phyloP scores from a whole-genome alignment of 2,888 invertebrate species.

The Drosophila borealis region DNA sequence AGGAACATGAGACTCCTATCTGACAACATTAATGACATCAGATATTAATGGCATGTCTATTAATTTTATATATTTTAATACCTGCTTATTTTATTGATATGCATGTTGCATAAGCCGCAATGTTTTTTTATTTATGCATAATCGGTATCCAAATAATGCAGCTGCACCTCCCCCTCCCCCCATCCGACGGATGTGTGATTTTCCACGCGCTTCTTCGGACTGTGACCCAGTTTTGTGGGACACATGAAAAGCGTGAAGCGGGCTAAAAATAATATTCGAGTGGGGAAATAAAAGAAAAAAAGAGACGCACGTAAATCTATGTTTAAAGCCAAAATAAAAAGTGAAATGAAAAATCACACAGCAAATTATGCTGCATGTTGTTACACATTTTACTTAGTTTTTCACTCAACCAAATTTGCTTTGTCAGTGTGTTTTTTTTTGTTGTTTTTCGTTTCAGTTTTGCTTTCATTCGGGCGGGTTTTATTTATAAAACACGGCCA shows the following conservation, averaged over 20 bases:
- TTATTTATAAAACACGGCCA: slow-evolving; percentile 41
- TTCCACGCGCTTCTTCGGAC: slow-evolving; percentile 33
- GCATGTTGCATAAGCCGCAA: not conserved
- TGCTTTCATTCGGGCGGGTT: slow-evolving; percentile 3
- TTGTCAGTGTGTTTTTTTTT: not conserved
- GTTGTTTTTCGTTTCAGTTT: not conserved
- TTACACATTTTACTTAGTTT: slow-evolving; percentile 13
- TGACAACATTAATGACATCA: too few species aligned
- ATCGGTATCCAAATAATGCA: not conserved
- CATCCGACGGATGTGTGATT: slow-evolving; percentile 31
- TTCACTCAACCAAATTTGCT: slow-evolving; percentile 16
- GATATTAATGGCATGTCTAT: too few species aligned
- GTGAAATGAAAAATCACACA: slow-evolving; percentile 71
- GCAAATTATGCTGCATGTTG: slow-evolving; percentile 77
- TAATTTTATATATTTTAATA: not conserved
- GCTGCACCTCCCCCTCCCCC: not conserved
- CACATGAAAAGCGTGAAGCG: slow-evolving; percentile 52
- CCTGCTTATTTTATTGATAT: not conserved
- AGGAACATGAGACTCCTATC: too few species aligned
- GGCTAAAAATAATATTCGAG: slow-evolving; percentile 62
- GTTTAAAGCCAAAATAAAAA: slow-evolving; percentile 51
- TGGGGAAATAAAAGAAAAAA: slow-evolving; percentile 4
- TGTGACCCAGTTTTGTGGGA: slow-evolving; percentile 66
- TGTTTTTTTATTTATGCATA: slow-evolving; percentile 10
- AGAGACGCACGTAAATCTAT: slow-evolving; percentile 31